Percentiles rank a stretch among this genome's conserved stretches.
phyloP scores from a whole-genome alignment of 2,888 invertebrate species.

The Meiosimyza decipiens region DNA sequence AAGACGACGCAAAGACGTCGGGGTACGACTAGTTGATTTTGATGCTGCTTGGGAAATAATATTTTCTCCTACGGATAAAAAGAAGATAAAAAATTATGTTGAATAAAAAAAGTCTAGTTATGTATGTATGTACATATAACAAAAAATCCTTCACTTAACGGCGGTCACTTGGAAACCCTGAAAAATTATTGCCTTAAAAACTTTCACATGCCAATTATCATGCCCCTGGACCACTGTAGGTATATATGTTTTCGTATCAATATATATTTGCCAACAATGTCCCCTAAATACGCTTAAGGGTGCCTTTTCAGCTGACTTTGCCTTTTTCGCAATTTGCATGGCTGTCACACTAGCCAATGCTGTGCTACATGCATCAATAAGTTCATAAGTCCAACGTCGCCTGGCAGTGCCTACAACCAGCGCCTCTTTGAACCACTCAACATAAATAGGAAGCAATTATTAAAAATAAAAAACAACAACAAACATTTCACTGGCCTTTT shows the following conservation, averaged over 20 bases:
- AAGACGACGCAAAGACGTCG: too few species aligned
- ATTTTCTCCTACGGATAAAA: too few species aligned
- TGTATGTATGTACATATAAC: too few species aligned
- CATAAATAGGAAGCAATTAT: slow-evolving; percentile 38
- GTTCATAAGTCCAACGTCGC: slow-evolving; percentile 12
- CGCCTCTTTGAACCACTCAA: background rate
- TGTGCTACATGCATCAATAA: background rate
- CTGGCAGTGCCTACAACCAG: background rate
- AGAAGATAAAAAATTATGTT: too few species aligned
- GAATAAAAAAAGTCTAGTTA: too few species aligned
- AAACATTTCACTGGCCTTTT: slow-evolving; percentile 35
- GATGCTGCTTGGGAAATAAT: too few species aligned
- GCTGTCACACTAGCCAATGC: background rate
- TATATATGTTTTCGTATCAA: background rate
- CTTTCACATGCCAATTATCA: background rate
- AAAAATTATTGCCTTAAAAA: background rate
- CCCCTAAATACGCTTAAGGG: slow-evolving; percentile 27
- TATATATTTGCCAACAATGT: background rate
- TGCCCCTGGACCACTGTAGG: background rate
- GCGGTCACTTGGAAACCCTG: too few species aligned
- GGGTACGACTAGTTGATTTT: too few species aligned
- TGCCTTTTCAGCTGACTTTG: slow-evolving; percentile 16
- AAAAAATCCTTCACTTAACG: too few species aligned
- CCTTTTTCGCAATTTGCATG: slow-evolving; percentile 7
- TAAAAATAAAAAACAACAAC: background rate